Evolutionary conservation across 2,113 vertebrate genomes (phyloP), one percentile per base, ranked within the genome.

Genomic region (Octodon degus): DNA sequence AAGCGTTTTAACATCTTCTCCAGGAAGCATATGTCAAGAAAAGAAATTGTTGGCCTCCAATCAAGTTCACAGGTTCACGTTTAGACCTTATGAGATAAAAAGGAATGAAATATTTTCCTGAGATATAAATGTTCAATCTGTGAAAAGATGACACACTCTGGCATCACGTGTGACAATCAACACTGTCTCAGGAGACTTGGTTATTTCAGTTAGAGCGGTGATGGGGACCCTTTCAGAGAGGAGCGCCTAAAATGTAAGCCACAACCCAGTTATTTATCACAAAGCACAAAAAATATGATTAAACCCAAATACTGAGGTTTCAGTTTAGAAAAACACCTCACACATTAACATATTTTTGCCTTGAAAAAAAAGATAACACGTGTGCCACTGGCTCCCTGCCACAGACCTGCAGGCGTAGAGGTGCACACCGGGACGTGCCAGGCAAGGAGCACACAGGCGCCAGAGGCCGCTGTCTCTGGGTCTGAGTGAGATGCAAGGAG

Each of bases 1-100:
- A 80, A 43, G 55, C 89, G 17, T 67, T 93, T 70, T 70, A 85
- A 65, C 62, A 62, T 50, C 32, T 30, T 96, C n/a, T 96, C n/a
- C 58, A 62, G 74, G n/a, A 89, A 47, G 24, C 74, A 79, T 47
- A 62, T 50, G 53, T 63, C 2, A 53, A 94, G 19, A 27, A 9
- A 89, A 34, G 63, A 8, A 58, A 17, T 53, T 24, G 11, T 68
- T 93, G 70, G 10, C 27, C 37, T 24, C 67, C 24, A 82, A 53
- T 47, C 32, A 80, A 63, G 76, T 81, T 83, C 83, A 94, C 25
- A 87, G 20, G 2, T 62, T 95, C 81, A 70, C 24, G 32, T 63
- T 92, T 90, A 68, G 30, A 53, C 1, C 10, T 89, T 14, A 22
- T 14, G 58, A 60, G n/a, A 77, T 53, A 79, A 65, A 77, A 58